phyloP scores from a whole-genome alignment of 2,888 invertebrate species.

The Drosophila melanosoma region DNA sequence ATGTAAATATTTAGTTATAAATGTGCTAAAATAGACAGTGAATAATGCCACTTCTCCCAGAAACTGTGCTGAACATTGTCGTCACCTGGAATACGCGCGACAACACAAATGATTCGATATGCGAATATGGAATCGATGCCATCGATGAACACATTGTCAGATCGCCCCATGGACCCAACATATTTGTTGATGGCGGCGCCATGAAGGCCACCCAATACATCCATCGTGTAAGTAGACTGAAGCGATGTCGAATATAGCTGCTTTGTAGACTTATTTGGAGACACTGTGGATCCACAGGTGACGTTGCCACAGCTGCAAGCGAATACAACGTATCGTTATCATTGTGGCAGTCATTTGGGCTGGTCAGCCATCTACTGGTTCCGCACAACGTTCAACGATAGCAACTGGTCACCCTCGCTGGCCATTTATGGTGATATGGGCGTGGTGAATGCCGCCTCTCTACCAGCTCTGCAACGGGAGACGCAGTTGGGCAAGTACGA shows the following conservation, averaged over 20 bases:
- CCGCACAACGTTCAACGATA: slow-evolving; percentile 88
- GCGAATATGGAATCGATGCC: slow-evolving; percentile 89
- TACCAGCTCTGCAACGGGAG: slow-evolving; percentile 93
- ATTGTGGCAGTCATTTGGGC: slow-evolving; percentile 91
- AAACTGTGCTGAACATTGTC: slow-evolving; percentile 88
- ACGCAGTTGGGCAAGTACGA: slow-evolving; percentile 92
- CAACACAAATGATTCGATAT: slow-evolving; percentile 88
- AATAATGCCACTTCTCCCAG: slow-evolving; percentile 82
- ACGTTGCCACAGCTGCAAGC: slow-evolving; percentile 87
- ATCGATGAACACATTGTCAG: slow-evolving; percentile 85
- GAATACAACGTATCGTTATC: slow-evolving; percentile 90
- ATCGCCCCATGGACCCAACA: slow-evolving; percentile 86
- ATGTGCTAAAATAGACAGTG: slow-evolving; percentile 15
- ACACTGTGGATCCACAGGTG: slow-evolving; percentile 68
- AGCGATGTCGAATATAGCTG: neutral
- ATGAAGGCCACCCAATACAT: slow-evolving; percentile 89
- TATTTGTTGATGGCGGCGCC: slow-evolving; percentile 91
- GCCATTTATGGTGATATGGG: slow-evolving; percentile 98
- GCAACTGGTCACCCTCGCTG: slow-evolving; percentile 91
- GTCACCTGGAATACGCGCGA: slow-evolving; percentile 94
- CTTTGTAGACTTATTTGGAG: neutral
- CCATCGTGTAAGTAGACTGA: slow-evolving; percentile 88
- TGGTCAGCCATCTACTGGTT: slow-evolving; percentile 94
- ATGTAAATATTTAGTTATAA: slow-evolving; percentile 7
- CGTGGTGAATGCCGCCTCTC: slow-evolving; percentile 93